Percentiles rank a stretch among this genome's conserved stretches.
These are phyloP conservation scores for Somateria mollissima DNA, from an alignment of 2,797 vertebrate genomes.

Conservation along the genomic window DNA sequence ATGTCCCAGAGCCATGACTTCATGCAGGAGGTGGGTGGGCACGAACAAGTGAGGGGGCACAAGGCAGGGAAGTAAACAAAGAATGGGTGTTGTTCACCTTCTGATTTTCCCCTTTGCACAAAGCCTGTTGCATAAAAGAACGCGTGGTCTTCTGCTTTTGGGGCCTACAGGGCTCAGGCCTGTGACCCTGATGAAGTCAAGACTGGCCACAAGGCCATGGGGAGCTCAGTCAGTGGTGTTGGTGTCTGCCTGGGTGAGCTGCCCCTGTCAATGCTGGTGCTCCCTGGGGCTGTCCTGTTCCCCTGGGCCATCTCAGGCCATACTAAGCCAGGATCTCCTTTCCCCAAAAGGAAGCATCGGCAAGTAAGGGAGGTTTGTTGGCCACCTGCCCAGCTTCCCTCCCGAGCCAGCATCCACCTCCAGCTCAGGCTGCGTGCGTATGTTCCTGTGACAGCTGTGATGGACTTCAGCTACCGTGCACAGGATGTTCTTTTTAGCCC, in stretches of 20 bases:
- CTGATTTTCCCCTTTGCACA: neutral
- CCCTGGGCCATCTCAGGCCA: neutral
- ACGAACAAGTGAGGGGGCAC: neutral
- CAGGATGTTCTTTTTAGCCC: constrained; percentile 52
- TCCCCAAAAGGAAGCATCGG: neutral
- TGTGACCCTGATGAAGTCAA: neutral
- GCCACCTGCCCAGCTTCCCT: constrained; percentile 42
- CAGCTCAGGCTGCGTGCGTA: neutral
- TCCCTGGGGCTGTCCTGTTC: neutral
- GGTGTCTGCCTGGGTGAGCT: neutral
- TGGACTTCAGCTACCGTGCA: constrained; percentile 40
- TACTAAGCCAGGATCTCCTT: neutral
- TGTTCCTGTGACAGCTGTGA: constrained; percentile 29
- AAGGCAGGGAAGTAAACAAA: neutral
- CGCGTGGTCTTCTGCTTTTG: neutral
- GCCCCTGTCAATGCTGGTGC: neutral
- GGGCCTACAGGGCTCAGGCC: neutral
- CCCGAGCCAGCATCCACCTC: constrained; percentile 45
- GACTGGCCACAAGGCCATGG: neutral
- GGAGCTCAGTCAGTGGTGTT: neutral
- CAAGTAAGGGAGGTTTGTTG: constrained; percentile 19
- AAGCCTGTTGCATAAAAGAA: neutral
- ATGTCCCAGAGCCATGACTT: neutral
- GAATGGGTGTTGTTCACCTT: neutral
- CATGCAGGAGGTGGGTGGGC: neutral